Evolutionary conservation across 2,888 invertebrate genomes (phyloP), one percentile per base, ranked within the genome.

Genomic region (Pseudococcus jackbeardsleyi): DNA sequence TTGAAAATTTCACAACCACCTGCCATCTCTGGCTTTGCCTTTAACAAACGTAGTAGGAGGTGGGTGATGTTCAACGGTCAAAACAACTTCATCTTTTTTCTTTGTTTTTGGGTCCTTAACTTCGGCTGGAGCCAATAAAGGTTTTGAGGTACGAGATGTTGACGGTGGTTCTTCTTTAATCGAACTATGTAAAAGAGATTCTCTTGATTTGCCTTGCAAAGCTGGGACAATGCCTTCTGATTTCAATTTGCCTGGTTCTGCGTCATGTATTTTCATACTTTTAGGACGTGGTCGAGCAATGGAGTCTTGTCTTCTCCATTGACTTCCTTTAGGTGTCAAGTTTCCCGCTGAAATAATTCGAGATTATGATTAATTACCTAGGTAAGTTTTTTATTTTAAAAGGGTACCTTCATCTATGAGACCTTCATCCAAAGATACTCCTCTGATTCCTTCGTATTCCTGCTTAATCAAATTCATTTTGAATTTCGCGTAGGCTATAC

Each of bases 401-500:
- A 33, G 3, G 26, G 26, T 84, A 84, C 84, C 54, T 50, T 19
- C 50, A 4, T 88, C 89, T 12, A 88, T 77, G 15, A 85, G 48
- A 5, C 88, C 89, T 42, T 89, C 89, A 15, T 87, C 87, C 15
- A 42, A 72, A 48, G 89, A 89, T n/a, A 90, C 90, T 15, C 86
- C 90, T 72, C 90, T 89, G 33, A 90, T 90, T 11, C 90, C 91
- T 90, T 93, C 93, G 90, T 90, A 91, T 89, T 94, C 94, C 0
- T 93, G 93, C 87, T 93, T 94, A 90, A 95, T 93, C 92, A 95
- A 95, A 91, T 93, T 94, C 89, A 94, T 94, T 94, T 97, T 97
- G 91, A 97, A 97, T 92, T 96, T 97, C 87, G 96, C 96, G 90
- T 97, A 97, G 0, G 97, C 97, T 19, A 96, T 94, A 90, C 96